These are phyloP conservation scores for Cuniculus paca DNA, from an alignment of 2,797 vertebrate genomes.

Conservation along the genomic window DNA sequence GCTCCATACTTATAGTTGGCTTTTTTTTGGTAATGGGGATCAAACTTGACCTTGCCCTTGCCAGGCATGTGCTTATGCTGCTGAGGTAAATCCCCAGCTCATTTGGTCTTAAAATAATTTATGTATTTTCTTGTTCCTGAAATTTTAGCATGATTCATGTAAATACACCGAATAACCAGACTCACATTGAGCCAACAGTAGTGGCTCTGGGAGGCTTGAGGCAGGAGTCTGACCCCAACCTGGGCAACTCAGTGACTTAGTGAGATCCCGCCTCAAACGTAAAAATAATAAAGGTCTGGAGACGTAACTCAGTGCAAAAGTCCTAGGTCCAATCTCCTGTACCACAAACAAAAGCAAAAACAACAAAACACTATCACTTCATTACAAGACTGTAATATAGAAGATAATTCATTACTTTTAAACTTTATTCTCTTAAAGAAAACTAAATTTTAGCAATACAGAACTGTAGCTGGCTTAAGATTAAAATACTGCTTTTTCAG, in stretches of 20 bases:
- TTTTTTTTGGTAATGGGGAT: too few relatives aligned
- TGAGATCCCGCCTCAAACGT: neutral
- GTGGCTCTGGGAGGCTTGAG: neutral
- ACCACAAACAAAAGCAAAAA: neutral
- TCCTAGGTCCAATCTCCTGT: neutral
- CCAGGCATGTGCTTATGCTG: too few relatives aligned
- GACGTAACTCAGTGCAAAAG: neutral
- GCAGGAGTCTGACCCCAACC: neutral
- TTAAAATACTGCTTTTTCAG: slow-evolving; percentile 65
- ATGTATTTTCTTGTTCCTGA: slow-evolving; percentile 51
- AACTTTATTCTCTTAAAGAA: slow-evolving; percentile 36
- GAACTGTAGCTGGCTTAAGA: slow-evolving; percentile 56
- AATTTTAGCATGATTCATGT: slow-evolving; percentile 60
- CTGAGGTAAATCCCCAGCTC: too few relatives aligned
- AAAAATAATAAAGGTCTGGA: neutral
- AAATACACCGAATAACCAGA: slow-evolving; percentile 54
- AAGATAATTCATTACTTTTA: slow-evolving; percentile 53
- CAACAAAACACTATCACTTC: neutral
- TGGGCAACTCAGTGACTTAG: neutral
- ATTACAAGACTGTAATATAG: neutral
- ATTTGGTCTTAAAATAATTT: slow-evolving; percentile 43
- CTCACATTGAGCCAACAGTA: neutral
- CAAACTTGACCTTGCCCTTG: too few relatives aligned
- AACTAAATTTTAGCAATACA: slow-evolving; percentile 60
- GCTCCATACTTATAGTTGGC: slow-evolving; percentile 30